Evolutionary conservation across 2,797 vertebrate genomes (phyloP), one percentile per base, ranked within the genome.

Genomic region (Pantherophis alleghaniensis): DNA sequence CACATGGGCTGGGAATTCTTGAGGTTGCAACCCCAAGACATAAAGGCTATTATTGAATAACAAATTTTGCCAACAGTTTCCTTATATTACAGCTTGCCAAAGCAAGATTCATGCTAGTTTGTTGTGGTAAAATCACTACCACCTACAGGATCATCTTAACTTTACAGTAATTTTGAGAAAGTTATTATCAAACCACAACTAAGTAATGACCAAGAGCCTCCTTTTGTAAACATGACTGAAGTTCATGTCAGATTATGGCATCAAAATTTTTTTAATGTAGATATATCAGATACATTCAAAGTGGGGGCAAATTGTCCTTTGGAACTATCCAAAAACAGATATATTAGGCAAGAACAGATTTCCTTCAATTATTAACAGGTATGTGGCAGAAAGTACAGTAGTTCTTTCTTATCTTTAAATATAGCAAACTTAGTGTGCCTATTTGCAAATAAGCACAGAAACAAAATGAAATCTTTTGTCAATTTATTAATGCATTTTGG

Each of bases 161-260:
- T 5, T 55, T 55, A 26, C 55, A 14, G 18, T 42, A 37, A 42
- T 89, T 53, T 32, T 51, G 89, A 32, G 5, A 92, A 22, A 24
- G 32, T 4, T n/a, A 56, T 63, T n/a, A 86, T 32, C 42, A 89
- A 16, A 51, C 6, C 22, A 53, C 83, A 89, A 20, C 14, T 20
- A 47, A 83, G 11, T 18, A 63, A 42, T 37, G 92, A 53, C 9
- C 53, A 93, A 87, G 18, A 61, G 20, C 12, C 79, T 69, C 60
- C 60, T 87, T 87, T 66, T 93, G 92, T 53, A 69, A 93, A 87
- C 60, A 87, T 24, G 32, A 47, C 89, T 42, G 51, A 83, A 79
- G 51, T 87, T 57, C 89, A 47, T 83, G 28, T 53, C 74, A 66
- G 53, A 37, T 63, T 53, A 51, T 61, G 22, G 12, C 32, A 66